Evolutionary conservation across 2,113 vertebrate species (phyloP).

Genomic region (Tragelaphus scriptus): DNA sequence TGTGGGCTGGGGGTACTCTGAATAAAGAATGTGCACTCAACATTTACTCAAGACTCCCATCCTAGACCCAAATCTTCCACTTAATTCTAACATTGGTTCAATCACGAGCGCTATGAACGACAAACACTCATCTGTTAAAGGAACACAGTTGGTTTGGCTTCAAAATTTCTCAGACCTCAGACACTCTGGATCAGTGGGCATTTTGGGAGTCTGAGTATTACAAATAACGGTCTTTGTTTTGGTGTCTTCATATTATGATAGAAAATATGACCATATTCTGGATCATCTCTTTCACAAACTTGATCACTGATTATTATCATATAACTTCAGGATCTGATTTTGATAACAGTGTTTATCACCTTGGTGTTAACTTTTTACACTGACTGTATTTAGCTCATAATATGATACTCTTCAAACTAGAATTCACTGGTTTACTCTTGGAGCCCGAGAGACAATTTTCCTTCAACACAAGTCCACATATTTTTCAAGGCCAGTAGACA

Average conservation of each 20-base stretch:
- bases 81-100: background rate
- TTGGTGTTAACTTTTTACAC: background rate
- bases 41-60: background rate
- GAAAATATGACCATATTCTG: background rate
- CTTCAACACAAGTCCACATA: background rate
- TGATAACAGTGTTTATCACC: background rate
- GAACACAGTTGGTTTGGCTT: background rate
- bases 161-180: background rate
- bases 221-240: background rate
- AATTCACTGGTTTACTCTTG: slow-evolving; percentile 21
- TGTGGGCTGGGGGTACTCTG: background rate
- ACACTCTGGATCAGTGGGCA: background rate
- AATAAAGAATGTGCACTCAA: background rate
- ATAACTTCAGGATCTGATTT: slow-evolving; percentile 5
- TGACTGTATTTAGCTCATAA: background rate
- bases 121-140: background rate
- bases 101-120: background rate
- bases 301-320: background rate
- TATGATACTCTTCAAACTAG: background rate
- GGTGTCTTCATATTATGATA: background rate
- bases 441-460: slow-evolving; percentile 2
- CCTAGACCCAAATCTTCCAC: background rate
- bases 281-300: background rate
- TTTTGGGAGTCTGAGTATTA: background rate
- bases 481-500: slow-evolving; percentile 13